Percentiles rank a stretch among this genome's conserved stretches.
Evolutionary conservation across 2,797 vertebrate genomes (phyloP).

Genomic region (Phoeniculus purpureus): DNA sequence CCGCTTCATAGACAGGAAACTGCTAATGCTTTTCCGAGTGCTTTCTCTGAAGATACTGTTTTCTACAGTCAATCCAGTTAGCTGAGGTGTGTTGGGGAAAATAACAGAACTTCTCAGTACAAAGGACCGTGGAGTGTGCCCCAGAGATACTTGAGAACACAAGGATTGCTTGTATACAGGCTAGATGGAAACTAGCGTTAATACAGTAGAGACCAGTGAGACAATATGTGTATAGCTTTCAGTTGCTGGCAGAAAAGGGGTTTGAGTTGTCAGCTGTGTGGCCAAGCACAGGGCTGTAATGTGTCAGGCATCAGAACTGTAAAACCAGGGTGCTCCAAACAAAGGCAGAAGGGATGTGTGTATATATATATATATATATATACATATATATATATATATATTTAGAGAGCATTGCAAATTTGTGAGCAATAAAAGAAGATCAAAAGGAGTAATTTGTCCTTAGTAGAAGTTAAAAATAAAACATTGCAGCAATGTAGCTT

Average conservation of each 20-base stretch:
- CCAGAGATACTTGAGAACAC: background rate
- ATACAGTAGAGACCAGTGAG: background rate
- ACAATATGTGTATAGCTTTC: background rate
- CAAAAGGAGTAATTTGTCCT: background rate
- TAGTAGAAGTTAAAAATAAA: background rate
- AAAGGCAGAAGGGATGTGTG: background rate
- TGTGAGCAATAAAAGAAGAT: background rate
- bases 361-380: no score
- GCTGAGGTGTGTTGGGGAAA: background rate
- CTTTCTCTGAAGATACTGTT: background rate
- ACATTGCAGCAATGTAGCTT: background rate
- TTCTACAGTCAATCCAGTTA: background rate
- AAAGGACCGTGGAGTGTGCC: background rate
- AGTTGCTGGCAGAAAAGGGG: background rate
- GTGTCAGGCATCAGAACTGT: background rate
- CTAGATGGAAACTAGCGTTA: background rate
- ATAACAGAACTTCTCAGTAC: background rate
- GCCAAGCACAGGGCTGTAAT: background rate
- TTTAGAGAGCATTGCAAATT: background rate
- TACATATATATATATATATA: no score
- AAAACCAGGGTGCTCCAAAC: background rate
- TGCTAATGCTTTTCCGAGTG: background rate
- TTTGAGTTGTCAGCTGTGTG: background rate
- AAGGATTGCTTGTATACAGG: background rate
- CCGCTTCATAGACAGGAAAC: background rate